phyloP scores from a whole-genome alignment of 2,797 vertebrate species.

The Clarias laeviceps region DNA sequence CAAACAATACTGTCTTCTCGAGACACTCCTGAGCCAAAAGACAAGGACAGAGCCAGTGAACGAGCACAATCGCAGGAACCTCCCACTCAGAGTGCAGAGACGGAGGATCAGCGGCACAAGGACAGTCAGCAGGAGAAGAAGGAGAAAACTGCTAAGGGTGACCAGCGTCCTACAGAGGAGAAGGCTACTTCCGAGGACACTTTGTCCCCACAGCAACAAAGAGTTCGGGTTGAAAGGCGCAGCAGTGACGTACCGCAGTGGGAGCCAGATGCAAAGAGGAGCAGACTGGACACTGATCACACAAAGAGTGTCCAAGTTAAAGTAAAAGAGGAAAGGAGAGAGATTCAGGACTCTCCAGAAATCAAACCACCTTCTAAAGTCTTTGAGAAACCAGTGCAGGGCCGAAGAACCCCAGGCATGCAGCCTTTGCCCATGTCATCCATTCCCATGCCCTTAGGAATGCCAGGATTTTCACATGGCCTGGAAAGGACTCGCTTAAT shows the following conservation, averaged over 20 bases:
- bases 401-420: constrained; percentile 7
- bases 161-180: constrained; percentile 38
- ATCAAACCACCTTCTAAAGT: constrained; percentile 29
- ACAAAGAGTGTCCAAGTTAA: constrained; percentile 37
- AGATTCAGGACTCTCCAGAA: constrained; percentile 32
- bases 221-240: constrained; percentile 36
- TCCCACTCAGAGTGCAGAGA: constrained; percentile 28
- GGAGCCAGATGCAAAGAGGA: constrained; percentile 56
- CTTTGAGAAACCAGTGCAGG: constrained; percentile 46
- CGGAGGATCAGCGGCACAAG: constrained; percentile 41
- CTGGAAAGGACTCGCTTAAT: constrained; percentile 53
- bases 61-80: constrained; percentile 27
- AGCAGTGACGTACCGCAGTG: constrained; percentile 30
- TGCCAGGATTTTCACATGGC: constrained; percentile 36
- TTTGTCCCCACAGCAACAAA: constrained; percentile 21
- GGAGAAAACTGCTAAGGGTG: constrained; percentile 41
- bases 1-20: constrained; percentile 37
- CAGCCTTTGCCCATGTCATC: constrained; percentile 34
- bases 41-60: constrained; percentile 40
- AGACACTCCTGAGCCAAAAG: constrained; percentile 44
- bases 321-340: constrained; percentile 55
- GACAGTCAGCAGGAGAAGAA: constrained; percentile 49
- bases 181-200: constrained; percentile 44
- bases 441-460: constrained; percentile 47
- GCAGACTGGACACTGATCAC: constrained; percentile 42